Conservation (phyloP, 2,113 vertebrate genomes). For the Eulemur rufifrons region DNA sequence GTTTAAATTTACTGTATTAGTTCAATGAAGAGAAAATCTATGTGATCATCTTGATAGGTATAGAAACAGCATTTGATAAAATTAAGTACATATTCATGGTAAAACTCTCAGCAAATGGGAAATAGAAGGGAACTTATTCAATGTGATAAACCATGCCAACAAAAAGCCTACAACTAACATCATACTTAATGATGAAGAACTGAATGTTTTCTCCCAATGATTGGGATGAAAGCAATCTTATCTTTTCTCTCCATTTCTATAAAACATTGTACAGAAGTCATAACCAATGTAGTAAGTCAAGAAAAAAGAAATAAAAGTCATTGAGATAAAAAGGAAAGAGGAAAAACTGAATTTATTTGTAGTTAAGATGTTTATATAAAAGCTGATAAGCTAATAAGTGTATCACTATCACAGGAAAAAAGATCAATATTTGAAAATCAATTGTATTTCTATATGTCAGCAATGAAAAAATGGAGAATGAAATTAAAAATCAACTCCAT, state of each 20-base stretch:
- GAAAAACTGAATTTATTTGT: neutral
- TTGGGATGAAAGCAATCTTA: neutral
- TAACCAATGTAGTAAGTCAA: neutral
- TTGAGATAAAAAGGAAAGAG: neutral
- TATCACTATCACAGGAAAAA: neutral
- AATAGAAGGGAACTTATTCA: neutral
- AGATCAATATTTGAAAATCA: neutral
- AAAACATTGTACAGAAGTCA: neutral
- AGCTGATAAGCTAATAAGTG: neutral
- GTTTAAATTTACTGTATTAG: neutral
- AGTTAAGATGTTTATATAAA: neutral
- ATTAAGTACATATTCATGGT: neutral
- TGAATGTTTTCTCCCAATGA: neutral
- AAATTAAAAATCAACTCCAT: neutral
- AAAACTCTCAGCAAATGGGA: neutral
- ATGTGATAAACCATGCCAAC: neutral
- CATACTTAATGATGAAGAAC: neutral
- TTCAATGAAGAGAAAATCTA: no score
- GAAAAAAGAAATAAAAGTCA: neutral
- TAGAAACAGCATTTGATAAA: neutral
- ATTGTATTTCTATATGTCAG: neutral
- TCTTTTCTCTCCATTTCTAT: neutral
- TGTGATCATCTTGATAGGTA: neutral
- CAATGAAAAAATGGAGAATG: neutral
- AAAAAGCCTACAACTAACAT: neutral